Evolutionary conservation across 2,888 invertebrate species (phyloP), one percentile per base, ranked within the genome.

Genomic region (Teleogryllus oceanicus): DNA sequence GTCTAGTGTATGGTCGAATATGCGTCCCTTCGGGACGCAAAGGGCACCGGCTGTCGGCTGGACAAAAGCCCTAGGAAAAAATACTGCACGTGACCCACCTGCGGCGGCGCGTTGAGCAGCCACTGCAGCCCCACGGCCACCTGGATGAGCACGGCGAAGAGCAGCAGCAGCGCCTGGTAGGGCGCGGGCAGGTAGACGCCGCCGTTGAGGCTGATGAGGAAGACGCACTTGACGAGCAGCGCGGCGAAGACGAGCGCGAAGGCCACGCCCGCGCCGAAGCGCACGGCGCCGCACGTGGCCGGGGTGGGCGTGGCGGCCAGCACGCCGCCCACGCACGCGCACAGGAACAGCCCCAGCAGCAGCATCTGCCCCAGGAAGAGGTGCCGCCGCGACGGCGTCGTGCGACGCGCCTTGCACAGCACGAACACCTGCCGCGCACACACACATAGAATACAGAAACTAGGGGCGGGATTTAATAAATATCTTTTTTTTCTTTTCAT

Each of bases 101-200:
- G 88, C 2, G 94, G 94, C n/a, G 94, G 94, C 83, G 92, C 91
- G 16, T 94, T 94, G 81, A 94, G 91, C 83, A 95, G 89, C 95
- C 95, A 95, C 87, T 95, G 95, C 24, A 92, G 92, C 79, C 94
- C 93, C 84, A 95, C 94, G 80, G 94, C 94, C 84, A 95, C 84
- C 89, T 96, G 96, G 83, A 97, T 96, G 86, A 96, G 92, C 81
- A 97, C 94, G 49, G 96, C 96, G 86, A 97, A 97, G 85, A 96
- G 92, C 83, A 97, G 89, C 84, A 98, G 90, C 50, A 97, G 90
- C 83, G 90, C 90, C 88, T 97, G 97, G 87, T 97, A 97, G 18
- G 96, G 94, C 11, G 97, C 96, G 79, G 96, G 96, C 80, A 97
- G 89, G 86, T 97, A 97, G 78, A 96, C 96, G 82, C 95, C 96